phyloP scores from a whole-genome alignment of 2,113 vertebrate genomes.

The Hipposideros armiger region DNA sequence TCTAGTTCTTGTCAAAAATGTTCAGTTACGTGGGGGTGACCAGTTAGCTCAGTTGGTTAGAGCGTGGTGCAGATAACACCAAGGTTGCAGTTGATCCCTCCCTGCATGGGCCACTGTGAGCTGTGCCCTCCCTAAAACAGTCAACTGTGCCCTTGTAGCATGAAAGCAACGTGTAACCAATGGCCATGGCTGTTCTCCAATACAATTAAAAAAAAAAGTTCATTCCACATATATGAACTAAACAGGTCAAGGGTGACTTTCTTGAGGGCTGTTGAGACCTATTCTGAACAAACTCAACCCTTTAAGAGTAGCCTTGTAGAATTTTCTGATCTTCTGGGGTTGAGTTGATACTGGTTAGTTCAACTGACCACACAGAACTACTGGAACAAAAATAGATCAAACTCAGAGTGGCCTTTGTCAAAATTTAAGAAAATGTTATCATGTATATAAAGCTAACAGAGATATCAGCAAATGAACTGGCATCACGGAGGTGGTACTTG shows the following conservation, averaged over 20 bases:
- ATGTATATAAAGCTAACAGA: not conserved
- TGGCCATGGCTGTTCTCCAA: too few relatives aligned
- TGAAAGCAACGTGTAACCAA: too few relatives aligned
- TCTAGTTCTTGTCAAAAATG: not conserved
- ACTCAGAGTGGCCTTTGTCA: not conserved
- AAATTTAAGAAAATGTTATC: not conserved
- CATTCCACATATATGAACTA: not conserved
- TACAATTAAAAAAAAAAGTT: too few relatives aligned
- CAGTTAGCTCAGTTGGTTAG: too few relatives aligned
- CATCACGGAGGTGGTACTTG: not conserved
- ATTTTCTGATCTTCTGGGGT: conserved; percentile 35
- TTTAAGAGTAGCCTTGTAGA: not conserved
- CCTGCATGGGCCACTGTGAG: too few relatives aligned
- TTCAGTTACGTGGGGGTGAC: not conserved
- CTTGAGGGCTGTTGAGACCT: not conserved
- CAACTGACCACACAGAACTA: not conserved
- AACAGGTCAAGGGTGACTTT: not conserved
- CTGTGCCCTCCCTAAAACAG: too few relatives aligned
- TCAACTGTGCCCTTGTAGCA: too few relatives aligned
- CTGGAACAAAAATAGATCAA: not conserved
- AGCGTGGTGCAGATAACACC: too few relatives aligned
- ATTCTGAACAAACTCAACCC: not conserved
- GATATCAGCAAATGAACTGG: not conserved
- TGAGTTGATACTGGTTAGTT: not conserved
- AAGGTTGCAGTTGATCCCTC: too few relatives aligned